Percentiles rank a stretch among this genome's conserved stretches.
These are phyloP conservation scores for Argya squamiceps DNA, from an alignment of 2,797 vertebrate species.

Conservation along the genomic window DNA sequence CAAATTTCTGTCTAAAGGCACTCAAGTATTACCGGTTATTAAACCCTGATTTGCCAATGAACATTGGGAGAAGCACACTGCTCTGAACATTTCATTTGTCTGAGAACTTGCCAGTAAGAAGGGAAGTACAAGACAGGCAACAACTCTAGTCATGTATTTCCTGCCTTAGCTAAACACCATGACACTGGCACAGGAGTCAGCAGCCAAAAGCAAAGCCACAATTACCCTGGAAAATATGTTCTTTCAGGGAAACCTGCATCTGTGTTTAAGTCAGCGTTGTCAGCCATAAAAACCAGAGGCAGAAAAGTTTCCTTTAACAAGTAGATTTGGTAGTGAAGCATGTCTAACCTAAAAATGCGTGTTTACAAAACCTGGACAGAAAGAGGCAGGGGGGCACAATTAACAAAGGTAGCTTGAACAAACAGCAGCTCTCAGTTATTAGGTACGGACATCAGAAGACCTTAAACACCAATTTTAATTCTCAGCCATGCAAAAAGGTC, in stretches of 20 bases:
- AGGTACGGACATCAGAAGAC: background rate
- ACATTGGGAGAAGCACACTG: background rate
- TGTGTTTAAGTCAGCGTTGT: background rate
- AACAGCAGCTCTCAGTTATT: background rate
- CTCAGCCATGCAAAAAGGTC: background rate
- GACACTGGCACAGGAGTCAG: background rate
- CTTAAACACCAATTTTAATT: background rate
- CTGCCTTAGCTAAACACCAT: background rate
- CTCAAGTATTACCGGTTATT: background rate
- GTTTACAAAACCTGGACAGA: background rate
- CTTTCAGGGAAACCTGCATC: background rate
- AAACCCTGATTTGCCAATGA: background rate
- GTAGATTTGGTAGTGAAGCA: background rate
- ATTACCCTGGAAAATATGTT: background rate
- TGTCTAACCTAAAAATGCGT: background rate
- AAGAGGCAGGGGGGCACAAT: rapidly evolving
- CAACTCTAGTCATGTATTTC: rapidly evolving
- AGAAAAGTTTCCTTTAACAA: background rate
- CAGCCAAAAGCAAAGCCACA: background rate
- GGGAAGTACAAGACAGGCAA: background rate
- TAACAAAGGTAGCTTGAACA: background rate
- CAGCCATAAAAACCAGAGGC: background rate
- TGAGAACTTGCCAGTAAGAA: background rate
- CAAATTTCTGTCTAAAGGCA: background rate
- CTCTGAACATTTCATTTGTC: background rate